phyloP scores from a whole-genome alignment of 2,113 vertebrate genomes.

The Hyaena hyaena region DNA sequence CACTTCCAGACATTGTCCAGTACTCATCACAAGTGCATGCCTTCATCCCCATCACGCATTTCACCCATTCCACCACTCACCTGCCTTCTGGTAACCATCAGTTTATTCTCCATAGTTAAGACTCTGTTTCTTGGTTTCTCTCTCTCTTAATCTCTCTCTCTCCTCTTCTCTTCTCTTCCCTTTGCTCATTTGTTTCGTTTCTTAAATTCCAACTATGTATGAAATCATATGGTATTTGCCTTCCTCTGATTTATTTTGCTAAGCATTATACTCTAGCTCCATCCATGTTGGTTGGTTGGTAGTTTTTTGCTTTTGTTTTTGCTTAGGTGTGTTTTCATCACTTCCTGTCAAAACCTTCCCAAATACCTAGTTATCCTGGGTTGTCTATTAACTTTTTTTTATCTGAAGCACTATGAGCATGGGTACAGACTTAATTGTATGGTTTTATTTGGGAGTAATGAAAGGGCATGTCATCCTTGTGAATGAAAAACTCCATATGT shows the following conservation, averaged over 20 bases:
- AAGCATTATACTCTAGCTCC: neutral
- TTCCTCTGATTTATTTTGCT: neutral
- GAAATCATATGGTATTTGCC: neutral
- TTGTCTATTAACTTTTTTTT: neutral
- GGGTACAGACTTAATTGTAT: neutral
- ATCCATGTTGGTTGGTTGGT: neutral
- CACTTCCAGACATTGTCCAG: neutral
- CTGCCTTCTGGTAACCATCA: neutral
- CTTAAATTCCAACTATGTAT: neutral
- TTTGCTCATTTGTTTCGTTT: neutral
- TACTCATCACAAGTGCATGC: neutral
- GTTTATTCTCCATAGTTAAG: neutral
- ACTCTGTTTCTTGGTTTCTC: neutral
- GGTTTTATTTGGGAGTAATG: neutral
- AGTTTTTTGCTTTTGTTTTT: no score
- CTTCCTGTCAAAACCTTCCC: constrained; percentile 16
- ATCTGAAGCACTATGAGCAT: neutral
- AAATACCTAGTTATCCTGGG: neutral
- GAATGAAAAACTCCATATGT: neutral
- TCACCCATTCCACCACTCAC: neutral
- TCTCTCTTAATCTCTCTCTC: neutral
- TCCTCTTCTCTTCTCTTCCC: no score
- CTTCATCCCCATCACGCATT: neutral
- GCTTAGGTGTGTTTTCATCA: neutral
- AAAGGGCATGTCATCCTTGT: neutral